Conservation (phyloP, 2,113 vertebrate species). For the Psilopsiagon aymara region DNA sequence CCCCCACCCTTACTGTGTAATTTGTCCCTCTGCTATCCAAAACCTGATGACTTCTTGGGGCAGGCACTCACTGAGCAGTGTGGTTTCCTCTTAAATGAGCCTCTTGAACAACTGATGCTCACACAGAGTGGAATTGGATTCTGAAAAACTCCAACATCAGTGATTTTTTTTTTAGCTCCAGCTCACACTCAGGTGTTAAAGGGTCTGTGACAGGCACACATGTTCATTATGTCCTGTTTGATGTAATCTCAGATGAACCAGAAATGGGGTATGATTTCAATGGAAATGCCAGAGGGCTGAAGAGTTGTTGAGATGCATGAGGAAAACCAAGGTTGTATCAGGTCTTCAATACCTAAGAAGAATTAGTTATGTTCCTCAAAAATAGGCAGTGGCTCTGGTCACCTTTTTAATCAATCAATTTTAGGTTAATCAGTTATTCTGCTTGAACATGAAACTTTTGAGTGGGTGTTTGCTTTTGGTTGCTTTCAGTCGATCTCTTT, state of each 20-base stretch:
- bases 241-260: slow-evolving; percentile 13
- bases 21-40: neutral
- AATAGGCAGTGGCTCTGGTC: neutral
- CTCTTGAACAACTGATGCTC: neutral
- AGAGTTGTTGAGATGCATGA: neutral
- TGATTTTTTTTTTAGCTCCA: neutral
- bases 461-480: neutral
- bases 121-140: neutral
- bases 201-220: neutral
- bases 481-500: neutral
- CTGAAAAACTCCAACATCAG: neutral
- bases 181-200: neutral
- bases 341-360: neutral
- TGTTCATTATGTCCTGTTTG: slow-evolving; percentile 1
- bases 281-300: neutral
- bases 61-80: neutral
- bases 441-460: neutral
- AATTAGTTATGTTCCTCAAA: neutral
- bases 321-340: neutral
- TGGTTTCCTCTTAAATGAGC: neutral
- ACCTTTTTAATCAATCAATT: neutral
- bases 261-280: slow-evolving; percentile 11
- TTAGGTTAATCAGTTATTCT: slow-evolving; percentile 13
- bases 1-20: neutral
- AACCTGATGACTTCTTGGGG: neutral